Conservation (phyloP, 2,797 vertebrate genomes). For the Nyctalus aviator region DNA sequence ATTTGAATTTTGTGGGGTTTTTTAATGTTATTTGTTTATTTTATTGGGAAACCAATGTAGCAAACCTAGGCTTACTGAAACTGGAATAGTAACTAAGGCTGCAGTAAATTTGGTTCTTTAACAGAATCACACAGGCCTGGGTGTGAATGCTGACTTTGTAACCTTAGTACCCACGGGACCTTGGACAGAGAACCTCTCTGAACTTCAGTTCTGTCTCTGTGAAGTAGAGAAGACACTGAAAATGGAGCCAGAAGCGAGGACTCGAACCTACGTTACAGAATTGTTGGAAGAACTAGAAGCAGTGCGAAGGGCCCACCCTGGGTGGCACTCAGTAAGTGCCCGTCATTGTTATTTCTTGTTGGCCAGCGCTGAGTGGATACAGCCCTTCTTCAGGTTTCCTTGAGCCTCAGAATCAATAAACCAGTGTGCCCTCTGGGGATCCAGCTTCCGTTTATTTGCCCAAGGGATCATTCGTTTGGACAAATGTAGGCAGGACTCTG, state of each 20-base stretch:
- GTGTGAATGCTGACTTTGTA: background rate
- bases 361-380: background rate
- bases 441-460: background rate
- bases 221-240: background rate
- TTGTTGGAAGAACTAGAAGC: background rate
- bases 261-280: background rate
- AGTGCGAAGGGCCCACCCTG: background rate
- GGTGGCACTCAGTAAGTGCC: background rate
- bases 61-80: background rate
- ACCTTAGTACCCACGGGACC: background rate
- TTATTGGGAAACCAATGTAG: background rate
- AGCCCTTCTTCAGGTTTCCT: background rate
- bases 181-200: background rate
- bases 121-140: background rate
- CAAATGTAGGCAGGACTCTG: background rate
- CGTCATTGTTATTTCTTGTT: background rate
- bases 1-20: background rate
- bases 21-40: background rate
- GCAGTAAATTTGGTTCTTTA: background rate
- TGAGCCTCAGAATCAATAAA: background rate
- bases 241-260: background rate
- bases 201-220: background rate
- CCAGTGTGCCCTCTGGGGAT: background rate
- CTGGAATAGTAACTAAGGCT: background rate
- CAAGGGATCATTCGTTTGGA: background rate